Conservation (phyloP, 2,888 invertebrate genomes). For the Charanyca ferruginea region DNA sequence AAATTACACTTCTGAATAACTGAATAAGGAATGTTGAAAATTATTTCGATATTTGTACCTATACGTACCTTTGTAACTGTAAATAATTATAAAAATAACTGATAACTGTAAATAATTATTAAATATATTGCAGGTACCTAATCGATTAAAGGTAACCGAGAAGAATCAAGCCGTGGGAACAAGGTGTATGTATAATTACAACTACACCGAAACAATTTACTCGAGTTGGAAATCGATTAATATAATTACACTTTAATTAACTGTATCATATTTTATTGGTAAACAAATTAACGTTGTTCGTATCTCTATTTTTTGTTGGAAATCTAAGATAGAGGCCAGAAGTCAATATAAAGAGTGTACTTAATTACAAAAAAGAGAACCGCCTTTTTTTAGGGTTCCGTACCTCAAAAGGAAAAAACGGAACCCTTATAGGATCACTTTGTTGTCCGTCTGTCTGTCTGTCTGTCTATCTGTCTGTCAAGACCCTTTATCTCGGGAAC, state of each 20-base stretch:
- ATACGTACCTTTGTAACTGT: background rate
- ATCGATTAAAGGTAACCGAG: slow-evolving; percentile 44
- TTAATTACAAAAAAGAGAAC: no score
- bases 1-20: no score
- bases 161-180: slow-evolving; percentile 50
- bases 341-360: no score
- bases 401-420: no score
- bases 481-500: no score
- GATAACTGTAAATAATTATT: slow-evolving; percentile 24
- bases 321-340: background rate
- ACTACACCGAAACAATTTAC: slow-evolving; percentile 43
- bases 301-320: background rate
- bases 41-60: no score
- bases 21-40: no score
- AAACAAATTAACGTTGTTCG: slow-evolving; percentile 17
- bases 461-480: no score
- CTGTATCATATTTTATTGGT: slow-evolving; percentile 28
- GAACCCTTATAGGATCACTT: no score
- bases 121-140: slow-evolving; percentile 1
- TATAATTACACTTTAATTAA: slow-evolving; percentile 46
- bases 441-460: no score
- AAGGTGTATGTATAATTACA: slow-evolving; percentile 47
- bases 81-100: slow-evolving; percentile 19
- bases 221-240: slow-evolving; percentile 50
- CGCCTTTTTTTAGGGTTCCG: no score